Evolutionary conservation across 37 sponge, comb jelly and placozoan species (phyloP), one percentile per base, ranked within the genome.

Genomic region (Halisarca cf. caerulea): DNA sequence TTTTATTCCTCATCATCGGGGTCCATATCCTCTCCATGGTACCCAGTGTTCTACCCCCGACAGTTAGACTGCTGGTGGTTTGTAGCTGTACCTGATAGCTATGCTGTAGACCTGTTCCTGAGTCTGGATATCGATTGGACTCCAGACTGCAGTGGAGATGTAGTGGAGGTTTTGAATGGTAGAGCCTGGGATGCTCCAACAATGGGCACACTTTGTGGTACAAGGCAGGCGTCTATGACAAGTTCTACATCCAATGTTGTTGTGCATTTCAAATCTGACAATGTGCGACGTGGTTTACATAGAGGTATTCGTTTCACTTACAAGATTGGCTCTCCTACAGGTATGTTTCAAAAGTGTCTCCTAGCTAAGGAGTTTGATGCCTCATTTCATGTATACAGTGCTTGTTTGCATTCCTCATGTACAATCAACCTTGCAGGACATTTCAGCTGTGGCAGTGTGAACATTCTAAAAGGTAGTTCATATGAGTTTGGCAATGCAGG

Each of bases 91-190:
- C 77, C 11, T 2, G 44, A 74, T 44, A 44, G 18, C 38, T 44
- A 74, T 18, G 42, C 77, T 41, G 77, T 74, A n/a, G 77, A 74
- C 2, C 25, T 74, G 7, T 24, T 40, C 7, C 43, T 74, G 45
- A 33, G 24, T 18, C n/a, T 74, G 0, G 77, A 74, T 37, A 41
- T 37, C 2, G 77, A 74, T 40, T 38, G 25, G 42, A 44, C 77
- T 23, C 42, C 20, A 3, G 44, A 2, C 24, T 74, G 77, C 36
- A 7, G 0, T 74, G 77, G 77, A 6, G 77, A 74, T 23, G 42
- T 21, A 44, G 77, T 74, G 36, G 77, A 74, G 77, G 77, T 74
- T 5, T 43, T 74, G 42, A 74, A 74, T 74, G 77, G 77, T 17
- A 2, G 39, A 18, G 6, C 1, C 15, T 23, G 45, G 14, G 77